Conservation (phyloP, 2,888 invertebrate species). For the Drosophila eohydei region DNA sequence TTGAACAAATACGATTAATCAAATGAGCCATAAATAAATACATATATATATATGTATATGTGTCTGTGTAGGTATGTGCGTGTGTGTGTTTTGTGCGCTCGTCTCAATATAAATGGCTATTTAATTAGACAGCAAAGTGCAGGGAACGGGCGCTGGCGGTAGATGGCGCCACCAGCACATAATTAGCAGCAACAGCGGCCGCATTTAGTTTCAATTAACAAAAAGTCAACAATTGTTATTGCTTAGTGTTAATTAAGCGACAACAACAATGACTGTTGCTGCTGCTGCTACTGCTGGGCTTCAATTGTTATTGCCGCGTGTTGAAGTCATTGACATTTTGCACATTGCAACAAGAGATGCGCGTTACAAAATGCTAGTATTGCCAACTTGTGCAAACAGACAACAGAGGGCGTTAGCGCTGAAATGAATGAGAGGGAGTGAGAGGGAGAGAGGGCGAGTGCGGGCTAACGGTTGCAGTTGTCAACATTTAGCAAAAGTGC, state of each 20-base stretch:
- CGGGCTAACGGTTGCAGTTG: constrained; percentile 12
- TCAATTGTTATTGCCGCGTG: constrained; percentile 61
- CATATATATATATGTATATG: neutral
- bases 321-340: constrained; percentile 72
- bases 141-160: constrained; percentile 29
- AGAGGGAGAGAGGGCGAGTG: neutral
- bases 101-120: constrained; percentile 59
- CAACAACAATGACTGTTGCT: constrained; percentile 30
- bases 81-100: constrained; percentile 1
- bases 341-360: constrained; percentile 50
- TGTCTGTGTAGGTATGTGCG: neutral
- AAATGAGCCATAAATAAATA: constrained; percentile 66
- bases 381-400: constrained; percentile 58
- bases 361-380: constrained; percentile 52
- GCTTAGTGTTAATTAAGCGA: constrained; percentile 60
- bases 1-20: constrained; percentile 61
- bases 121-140: constrained; percentile 54
- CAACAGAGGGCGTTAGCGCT: constrained; percentile 8
- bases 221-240: constrained; percentile 54
- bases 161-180: constrained; percentile 72
- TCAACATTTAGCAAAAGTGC: constrained; percentile 41
- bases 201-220: constrained; percentile 74
- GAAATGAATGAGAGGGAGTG: neutral
- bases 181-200: constrained; percentile 59
- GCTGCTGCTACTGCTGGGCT: constrained; percentile 44